Conservation (phyloP, 2,797 vertebrate species). For the Gadopsis marmoratus region DNA sequence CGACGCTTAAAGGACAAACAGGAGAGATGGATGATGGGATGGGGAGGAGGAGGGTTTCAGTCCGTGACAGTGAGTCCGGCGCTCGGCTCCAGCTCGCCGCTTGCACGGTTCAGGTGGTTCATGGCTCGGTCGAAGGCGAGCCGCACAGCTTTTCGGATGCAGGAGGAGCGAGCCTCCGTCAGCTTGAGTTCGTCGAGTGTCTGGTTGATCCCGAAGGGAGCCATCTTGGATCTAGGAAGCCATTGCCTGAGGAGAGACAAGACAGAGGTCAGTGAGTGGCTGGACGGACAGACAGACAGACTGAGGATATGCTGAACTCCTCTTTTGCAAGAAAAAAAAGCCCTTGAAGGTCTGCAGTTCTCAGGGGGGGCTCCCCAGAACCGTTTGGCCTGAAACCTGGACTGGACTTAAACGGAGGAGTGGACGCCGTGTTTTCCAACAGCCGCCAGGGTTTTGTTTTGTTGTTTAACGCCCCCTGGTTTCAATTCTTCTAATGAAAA, state of each 20-base stretch:
- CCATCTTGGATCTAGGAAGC: constrained; percentile 98
- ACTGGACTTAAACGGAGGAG: no score
- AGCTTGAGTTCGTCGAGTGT: constrained; percentile 93
- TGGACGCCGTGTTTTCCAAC: no score
- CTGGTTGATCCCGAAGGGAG: constrained; percentile 91
- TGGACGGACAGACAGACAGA: neutral
- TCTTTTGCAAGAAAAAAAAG: no score
- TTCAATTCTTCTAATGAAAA: no score
- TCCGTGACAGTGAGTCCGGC: constrained; percentile 84
- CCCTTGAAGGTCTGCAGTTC: no score
- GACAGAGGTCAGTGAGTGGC: neutral
- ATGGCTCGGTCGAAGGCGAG: constrained; percentile 92
- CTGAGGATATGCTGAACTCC: no score
- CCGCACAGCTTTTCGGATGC: constrained; percentile 91
- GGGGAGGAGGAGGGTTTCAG: constrained; percentile 69
- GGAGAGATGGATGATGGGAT: constrained; percentile 25
- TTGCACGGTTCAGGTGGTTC: constrained; percentile 88
- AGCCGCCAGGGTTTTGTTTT: no score
- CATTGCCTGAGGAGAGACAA: constrained; percentile 89
- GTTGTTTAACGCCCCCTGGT: no score
- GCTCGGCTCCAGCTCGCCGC: constrained; percentile 82
- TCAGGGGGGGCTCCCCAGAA: no score
- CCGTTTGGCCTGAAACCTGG: no score
- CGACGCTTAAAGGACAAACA: constrained; percentile 40
- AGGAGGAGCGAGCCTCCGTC: constrained; percentile 91